Conservation (phyloP, 2,113 vertebrate species). For the Plestiodon gilberti region DNA sequence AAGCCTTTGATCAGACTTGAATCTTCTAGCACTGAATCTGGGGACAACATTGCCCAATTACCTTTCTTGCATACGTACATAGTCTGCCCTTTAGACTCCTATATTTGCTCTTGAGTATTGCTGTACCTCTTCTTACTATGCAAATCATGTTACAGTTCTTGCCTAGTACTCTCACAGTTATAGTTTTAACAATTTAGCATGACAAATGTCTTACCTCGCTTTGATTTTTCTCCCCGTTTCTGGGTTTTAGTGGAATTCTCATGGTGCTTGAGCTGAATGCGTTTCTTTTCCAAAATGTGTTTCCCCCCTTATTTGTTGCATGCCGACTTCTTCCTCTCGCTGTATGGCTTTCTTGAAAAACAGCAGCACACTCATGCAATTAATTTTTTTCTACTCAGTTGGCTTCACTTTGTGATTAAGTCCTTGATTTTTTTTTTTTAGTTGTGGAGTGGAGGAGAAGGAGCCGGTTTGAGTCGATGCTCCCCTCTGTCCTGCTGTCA, state of each 20-base stretch:
- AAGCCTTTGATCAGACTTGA: slow-evolving; percentile 42
- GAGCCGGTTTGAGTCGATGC: neutral
- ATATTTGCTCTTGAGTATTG: neutral
- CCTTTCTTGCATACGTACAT: slow-evolving; percentile 26
- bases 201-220: slow-evolving; percentile 58
- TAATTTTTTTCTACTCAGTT: neutral
- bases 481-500: slow-evolving; percentile 26
- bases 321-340: neutral
- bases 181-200: slow-evolving; percentile 3
- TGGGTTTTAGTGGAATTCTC: slow-evolving; percentile 42
- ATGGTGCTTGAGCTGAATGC: slow-evolving; percentile 34
- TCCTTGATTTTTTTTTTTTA: neutral
- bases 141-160: neutral
- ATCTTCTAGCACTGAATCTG: slow-evolving; percentile 27
- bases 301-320: neutral
- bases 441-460: neutral
- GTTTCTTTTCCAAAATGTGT: neutral
- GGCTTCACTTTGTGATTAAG: neutral
- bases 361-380: neutral
- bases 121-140: no score
- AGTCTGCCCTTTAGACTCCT: neutral
- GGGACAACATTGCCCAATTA: slow-evolving; percentile 4
- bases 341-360: neutral
- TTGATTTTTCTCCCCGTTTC: neutral
- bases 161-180: neutral